Base-by-base conservation (phyloP, 2,888 invertebrate genomes). In the Rhorus exstirpatorius region DNA sequence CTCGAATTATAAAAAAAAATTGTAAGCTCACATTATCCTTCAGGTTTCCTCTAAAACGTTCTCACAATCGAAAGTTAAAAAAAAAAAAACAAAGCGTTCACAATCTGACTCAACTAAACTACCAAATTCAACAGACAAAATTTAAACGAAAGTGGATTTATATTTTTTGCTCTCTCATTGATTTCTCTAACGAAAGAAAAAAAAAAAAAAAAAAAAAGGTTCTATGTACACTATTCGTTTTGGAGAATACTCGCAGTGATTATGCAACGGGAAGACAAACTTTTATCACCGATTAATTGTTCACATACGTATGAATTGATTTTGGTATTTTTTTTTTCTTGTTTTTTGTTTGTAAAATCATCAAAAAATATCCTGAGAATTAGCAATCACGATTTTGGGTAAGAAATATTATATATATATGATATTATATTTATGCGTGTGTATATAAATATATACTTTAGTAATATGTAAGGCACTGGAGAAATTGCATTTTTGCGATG, bases 381-480 rank as follows among this genome's bases (percentile, higher is more conserved):
- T 46, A 71, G 58, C 35, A 26, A 53, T 67, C 31, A 41, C 26
- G 35, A 44, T 44, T 26, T 60, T 26, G 17, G 26, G 14, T 12
- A 67, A 53, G 19, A 63, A 61, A 61, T 41, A 70, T 49, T 8
- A 80, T 68, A 14, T 60, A n/a, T n/a, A n/a, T n/a, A n/a, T n/a
- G n/a, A n/a, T n/a, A n/a, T n/a, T n/a, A n/a, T n/a, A n/a, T n/a
- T n/a, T n/a, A n/a, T n/a, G n/a, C n/a, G n/a, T n/a, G n/a, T n/a
- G n/a, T n/a, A n/a, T n/a, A n/a, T n/a, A n/a, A n/a, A n/a, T n/a
- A n/a, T n/a, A n/a, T n/a, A n/a, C 26, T 60, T 6, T 55, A 55
- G 55, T 38, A 24, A 8, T 67, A 58, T 53, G 12, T 71, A 81
- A 81, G 81, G 81, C 81, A 81, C 81, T 76, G 81, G 71, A 80